phyloP scores from a whole-genome alignment of 2,113 vertebrate genomes.

The Morone chrysops region DNA sequence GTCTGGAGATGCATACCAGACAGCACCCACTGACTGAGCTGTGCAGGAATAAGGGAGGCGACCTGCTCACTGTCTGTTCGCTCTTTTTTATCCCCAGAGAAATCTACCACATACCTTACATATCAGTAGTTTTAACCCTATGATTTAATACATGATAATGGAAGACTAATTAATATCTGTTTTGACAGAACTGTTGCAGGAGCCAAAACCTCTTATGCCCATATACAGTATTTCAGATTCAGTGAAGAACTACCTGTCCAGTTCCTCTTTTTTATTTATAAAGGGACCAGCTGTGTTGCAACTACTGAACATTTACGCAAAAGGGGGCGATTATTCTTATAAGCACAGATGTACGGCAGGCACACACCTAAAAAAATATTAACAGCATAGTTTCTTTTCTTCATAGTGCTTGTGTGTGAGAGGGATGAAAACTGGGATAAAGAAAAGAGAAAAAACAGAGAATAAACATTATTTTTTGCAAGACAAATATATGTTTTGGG shows the following conservation, averaged over 20 bases:
- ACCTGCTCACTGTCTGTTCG: constrained; percentile 20
- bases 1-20: constrained; percentile 61
- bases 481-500: neutral
- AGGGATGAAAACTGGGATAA: neutral
- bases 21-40: constrained; percentile 13
- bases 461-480: neutral
- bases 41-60: neutral
- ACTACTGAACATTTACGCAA: constrained; percentile 19
- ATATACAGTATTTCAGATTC: neutral
- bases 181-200: constrained; percentile 20
- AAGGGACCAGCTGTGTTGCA: neutral
- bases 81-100: constrained; percentile 11
- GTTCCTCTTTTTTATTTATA: constrained; percentile 15
- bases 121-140: constrained; percentile 19
- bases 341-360: constrained; percentile 2
- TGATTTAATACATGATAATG: constrained; percentile 41
- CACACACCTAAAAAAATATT: neutral
- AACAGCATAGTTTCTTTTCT: neutral
- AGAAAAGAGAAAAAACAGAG: neutral
- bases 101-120: constrained; percentile 28
- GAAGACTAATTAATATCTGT: constrained; percentile 20
- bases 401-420: neutral
- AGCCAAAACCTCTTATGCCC: neutral
- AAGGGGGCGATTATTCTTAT: neutral
- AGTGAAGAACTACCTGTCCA: constrained; percentile 33